Percentiles rank a stretch among this genome's conserved stretches.
Evolutionary conservation across 2,888 invertebrate species (phyloP).

Genomic region (Drosophila hamatofila): DNA sequence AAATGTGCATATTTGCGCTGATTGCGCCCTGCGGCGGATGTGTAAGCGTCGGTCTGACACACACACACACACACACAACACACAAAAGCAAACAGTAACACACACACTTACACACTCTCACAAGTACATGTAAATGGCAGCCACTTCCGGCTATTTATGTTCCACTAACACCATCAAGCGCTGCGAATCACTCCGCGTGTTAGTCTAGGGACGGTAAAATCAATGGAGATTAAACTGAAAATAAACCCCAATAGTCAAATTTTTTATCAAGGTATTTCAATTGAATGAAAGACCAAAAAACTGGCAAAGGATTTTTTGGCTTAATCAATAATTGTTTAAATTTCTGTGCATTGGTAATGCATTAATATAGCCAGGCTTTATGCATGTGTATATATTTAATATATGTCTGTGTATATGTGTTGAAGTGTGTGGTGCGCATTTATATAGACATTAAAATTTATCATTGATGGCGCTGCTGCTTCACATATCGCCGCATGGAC

Average conservation of each 20-base stretch:
- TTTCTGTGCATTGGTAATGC: constrained; percentile 45
- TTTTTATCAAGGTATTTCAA: constrained; percentile 1
- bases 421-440: constrained; percentile 50
- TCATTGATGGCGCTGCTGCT: constrained; percentile 52
- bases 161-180: constrained; percentile 32
- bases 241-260: no score
- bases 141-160: constrained; percentile 62
- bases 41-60: constrained; percentile 38
- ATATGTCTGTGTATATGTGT: constrained; percentile 35
- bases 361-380: constrained; percentile 52
- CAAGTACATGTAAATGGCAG: constrained; percentile 21
- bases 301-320: constrained; percentile 15
- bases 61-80: constrained; percentile 11
- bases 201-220: constrained; percentile 13
- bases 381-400: background rate
- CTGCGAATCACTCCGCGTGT: constrained; percentile 6
- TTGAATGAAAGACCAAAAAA: constrained; percentile 6
- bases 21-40: constrained; percentile 58
- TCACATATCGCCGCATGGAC: constrained; percentile 43
- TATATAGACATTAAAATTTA: constrained; percentile 68
- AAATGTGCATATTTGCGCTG: constrained; percentile 60
- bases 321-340: constrained; percentile 18
- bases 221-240: constrained; percentile 24
- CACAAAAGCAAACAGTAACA: constrained; percentile 1
- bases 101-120: constrained; percentile 2